Conservation (phyloP, 2,113 vertebrate species). For the Buteo buteo region DNA sequence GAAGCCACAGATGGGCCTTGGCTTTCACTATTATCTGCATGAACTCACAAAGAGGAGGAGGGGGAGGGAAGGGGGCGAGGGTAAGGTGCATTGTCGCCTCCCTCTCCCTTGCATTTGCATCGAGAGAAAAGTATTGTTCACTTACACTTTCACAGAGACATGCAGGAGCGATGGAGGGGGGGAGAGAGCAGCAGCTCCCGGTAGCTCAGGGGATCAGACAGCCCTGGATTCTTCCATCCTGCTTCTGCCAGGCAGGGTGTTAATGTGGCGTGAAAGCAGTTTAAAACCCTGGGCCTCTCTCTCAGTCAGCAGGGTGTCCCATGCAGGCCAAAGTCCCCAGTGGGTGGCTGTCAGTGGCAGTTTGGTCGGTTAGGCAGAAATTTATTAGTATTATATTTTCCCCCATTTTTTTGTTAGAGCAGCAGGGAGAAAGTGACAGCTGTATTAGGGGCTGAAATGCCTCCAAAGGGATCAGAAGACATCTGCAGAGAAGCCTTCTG, state of each 20-base stretch:
- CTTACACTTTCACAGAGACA: neutral
- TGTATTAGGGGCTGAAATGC: conserved; percentile 39
- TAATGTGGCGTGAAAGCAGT: conserved; percentile 39
- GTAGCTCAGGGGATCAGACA: neutral
- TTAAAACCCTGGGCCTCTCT: neutral
- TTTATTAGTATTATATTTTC: conserved; percentile 52
- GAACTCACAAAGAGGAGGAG: neutral
- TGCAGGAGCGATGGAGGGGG: neutral
- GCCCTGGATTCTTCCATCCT: neutral
- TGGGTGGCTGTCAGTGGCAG: conserved; percentile 39
- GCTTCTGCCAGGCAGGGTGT: neutral
- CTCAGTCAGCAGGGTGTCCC: conserved; percentile 2
- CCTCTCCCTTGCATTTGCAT: neutral
- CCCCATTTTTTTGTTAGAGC: neutral
- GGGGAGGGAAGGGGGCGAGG: neutral
- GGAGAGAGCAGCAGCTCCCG: neutral
- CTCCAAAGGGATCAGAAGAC: conserved; percentile 48
- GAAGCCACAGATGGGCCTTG: conserved; percentile 42
- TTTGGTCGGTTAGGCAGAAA: neutral
- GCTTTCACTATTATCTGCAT: conserved; percentile 32
- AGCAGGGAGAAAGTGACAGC: conserved; percentile 35
- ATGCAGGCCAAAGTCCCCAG: neutral
- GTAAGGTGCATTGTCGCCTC: neutral
- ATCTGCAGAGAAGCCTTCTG: conserved; percentile 33
- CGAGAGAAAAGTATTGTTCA: neutral